These are phyloP conservation scores for Sarcophilus harrisii DNA, from an alignment of 2,797 vertebrate genomes.

Conservation along the genomic window DNA sequence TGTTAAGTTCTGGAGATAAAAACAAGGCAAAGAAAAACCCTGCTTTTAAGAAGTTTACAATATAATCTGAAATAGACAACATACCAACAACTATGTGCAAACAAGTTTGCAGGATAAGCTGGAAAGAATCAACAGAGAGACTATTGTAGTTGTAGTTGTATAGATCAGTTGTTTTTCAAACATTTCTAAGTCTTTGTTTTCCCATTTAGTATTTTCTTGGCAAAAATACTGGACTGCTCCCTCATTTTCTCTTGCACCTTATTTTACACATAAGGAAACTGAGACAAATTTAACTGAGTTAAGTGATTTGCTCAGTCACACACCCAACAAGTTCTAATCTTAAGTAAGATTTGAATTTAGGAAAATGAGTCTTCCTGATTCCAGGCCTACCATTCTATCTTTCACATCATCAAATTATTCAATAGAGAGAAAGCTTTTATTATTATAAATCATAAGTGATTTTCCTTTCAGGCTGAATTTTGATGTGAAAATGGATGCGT, in stretches of 20 bases:
- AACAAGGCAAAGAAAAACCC: not conserved
- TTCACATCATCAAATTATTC: not conserved
- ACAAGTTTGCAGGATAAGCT: not conserved
- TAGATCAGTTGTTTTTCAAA: not conserved
- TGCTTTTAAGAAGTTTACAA: not conserved
- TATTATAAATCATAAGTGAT: not conserved
- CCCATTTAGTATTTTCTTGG: not conserved
- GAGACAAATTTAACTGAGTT: not conserved
- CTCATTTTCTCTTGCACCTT: not conserved
- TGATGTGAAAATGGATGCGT: not conserved
- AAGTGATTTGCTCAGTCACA: not conserved
- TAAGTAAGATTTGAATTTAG: not conserved
- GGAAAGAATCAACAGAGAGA: not conserved
- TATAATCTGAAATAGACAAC: not conserved
- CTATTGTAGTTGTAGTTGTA: not conserved
- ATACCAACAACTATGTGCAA: not conserved
- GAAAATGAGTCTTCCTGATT: not conserved
- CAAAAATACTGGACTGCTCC: not conserved
- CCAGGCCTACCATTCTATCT: not conserved
- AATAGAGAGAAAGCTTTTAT: not conserved
- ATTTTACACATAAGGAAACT: not conserved
- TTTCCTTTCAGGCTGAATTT: not conserved
- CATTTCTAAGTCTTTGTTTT: not conserved
- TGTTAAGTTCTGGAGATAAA: not conserved
- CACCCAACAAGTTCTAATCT: not conserved